Base-by-base conservation (phyloP, 1,140 invertebrate genomes). In the Drosophila sulfurigaster region DNA sequence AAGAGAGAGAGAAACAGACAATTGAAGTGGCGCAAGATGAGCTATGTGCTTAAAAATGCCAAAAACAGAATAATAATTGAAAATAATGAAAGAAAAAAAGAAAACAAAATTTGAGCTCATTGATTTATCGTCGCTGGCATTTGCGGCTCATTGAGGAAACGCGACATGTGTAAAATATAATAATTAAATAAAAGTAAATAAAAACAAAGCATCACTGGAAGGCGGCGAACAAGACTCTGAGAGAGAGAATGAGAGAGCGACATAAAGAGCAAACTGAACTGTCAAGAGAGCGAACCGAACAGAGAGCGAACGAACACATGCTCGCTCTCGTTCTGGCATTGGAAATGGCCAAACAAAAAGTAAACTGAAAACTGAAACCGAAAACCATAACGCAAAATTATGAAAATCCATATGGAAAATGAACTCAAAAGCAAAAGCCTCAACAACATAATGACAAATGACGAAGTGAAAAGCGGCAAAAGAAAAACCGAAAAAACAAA, bases 361-460 rank as follows among this genome's bases (percentile, higher is more conserved):
- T 74, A 69, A 79, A 65, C 74, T 48, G 28, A 64, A 81, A 43
- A 51, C 52, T 67, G 65, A 83, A 79, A 86, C 75, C 64, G 78
- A 68, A 67, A 75, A 73, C 56, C 60, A 43, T 57, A 67, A 35
- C 46, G 85, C 66, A 75, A 73, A 88, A 89, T 75, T 88, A 89
- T 89, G 74, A 83, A 89, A 89, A 88, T 85, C 85, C 74, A 89
- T 86, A 83, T 90, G 81, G 86, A 75, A 89, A 89, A 90, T 77
- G 85, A 75, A 69, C 65, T 62, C 52, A 60, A 63, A 25, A 58
- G 58, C 62, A 63, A 77, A 64, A 63, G 73, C 77, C 64, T 60
- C 58, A 78, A 79, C 64, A 76, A 79, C 64, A 76, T 74, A 67
- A 52, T 76, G 58, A 77, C 70, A 78, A 85, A 74, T 69, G 68